Evolutionary conservation across 2,797 vertebrate genomes (phyloP).

Genomic region (Benthosema pterotum): DNA sequence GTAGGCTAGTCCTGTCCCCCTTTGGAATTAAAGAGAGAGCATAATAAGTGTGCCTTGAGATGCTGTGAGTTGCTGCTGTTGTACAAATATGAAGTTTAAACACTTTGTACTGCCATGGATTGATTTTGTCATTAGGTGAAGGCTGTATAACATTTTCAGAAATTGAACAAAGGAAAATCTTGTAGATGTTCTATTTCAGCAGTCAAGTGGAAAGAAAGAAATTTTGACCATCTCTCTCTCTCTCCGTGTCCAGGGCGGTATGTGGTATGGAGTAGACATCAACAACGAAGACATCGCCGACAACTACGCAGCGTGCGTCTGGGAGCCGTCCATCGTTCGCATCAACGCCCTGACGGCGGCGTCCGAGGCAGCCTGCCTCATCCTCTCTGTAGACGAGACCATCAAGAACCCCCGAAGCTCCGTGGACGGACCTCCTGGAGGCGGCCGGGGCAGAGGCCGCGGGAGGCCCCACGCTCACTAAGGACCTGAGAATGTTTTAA

Average conservation of each 20-base stretch:
- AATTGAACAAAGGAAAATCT: too few relatives aligned
- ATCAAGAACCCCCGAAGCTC: conserved; percentile 94
- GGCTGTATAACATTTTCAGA: too few relatives aligned
- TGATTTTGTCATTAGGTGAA: too few relatives aligned
- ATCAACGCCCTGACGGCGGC: conserved; percentile 94
- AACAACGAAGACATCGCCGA: conserved; percentile 96
- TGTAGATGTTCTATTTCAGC: too few relatives aligned
- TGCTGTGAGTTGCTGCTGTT: too few relatives aligned
- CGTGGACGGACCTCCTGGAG: conserved; percentile 73
- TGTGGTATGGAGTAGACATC: conserved; percentile 95
- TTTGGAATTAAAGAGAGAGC: too few relatives aligned
- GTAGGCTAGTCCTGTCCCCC: too few relatives aligned
- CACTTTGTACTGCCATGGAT: too few relatives aligned
- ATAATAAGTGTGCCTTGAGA: too few relatives aligned
- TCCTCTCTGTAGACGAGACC: conserved; percentile 95
- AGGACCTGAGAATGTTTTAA: conserved; percentile 20
- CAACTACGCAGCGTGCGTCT: conserved; percentile 90
- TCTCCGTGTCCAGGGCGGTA: conserved; percentile 80
- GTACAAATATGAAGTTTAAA: too few relatives aligned
- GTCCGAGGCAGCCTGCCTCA: conserved; percentile 94
- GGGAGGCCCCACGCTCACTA: conserved; percentile 85
- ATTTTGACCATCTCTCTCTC: not conserved
- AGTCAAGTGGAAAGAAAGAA: too few relatives aligned
- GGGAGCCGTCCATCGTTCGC: conserved; percentile 93
- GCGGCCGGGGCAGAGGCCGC: conserved; percentile 82